These are phyloP conservation scores for Achatina immaculata DNA, from an alignment of 1,140 invertebrate genomes.

Conservation along the genomic window DNA sequence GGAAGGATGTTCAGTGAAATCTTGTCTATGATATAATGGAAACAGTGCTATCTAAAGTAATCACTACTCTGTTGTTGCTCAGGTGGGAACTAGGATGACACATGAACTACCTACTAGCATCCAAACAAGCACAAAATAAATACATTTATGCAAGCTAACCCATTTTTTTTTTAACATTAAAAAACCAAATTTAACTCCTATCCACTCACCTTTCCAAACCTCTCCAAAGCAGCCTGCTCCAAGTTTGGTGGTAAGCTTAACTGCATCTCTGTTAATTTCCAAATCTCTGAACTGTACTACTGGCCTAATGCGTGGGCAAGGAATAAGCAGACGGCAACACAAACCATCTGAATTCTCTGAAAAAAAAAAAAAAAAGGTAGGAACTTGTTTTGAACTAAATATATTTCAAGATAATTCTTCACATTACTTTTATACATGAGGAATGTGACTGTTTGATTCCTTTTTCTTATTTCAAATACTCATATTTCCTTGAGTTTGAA, in stretches of 20 bases:
- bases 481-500: neutral
- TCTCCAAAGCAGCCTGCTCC: slow-evolving; percentile 98
- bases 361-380: slow-evolving; percentile 28
- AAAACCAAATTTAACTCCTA: neutral
- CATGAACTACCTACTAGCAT: too few relatives aligned
- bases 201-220: slow-evolving; percentile 87
- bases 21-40: too few relatives aligned
- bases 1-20: too few relatives aligned
- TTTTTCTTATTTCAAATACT: neutral
- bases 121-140: neutral
- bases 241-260: slow-evolving; percentile 88
- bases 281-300: slow-evolving; percentile 96
- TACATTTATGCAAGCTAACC: neutral
- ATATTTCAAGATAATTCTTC: neutral
- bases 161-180: neutral
- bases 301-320: slow-evolving; percentile 93
- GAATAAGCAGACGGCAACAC: slow-evolving; percentile 90
- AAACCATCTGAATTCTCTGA: slow-evolving; percentile 82
- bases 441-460: neutral
- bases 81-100: too few relatives aligned
- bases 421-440: neutral
- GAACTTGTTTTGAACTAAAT: neutral
- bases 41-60: neutral
- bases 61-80: too few relatives aligned
- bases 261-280: slow-evolving; percentile 90